A percentile compares a stretch with the other conserved stretches of the same genome.
Conservation (phyloP, 1,140 invertebrate species). For the Himalopsyche phryganea region DNA sequence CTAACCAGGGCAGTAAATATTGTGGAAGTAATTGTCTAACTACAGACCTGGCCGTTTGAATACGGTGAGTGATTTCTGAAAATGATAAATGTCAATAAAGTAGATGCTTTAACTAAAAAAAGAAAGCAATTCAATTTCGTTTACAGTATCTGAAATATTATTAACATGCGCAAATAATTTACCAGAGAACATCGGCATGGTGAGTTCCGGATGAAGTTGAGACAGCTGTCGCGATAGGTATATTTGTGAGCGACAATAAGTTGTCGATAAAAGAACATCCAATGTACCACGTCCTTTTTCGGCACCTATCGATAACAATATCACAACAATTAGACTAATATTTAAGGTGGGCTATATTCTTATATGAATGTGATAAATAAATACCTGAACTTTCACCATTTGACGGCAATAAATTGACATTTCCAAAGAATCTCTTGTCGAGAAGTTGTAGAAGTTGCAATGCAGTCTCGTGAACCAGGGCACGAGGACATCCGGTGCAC, state of each 20-base stretch:
- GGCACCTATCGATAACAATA: constrained; percentile 45
- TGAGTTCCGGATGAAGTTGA: constrained; percentile 91
- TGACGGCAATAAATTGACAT: constrained; percentile 65
- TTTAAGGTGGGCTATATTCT: too few species aligned
- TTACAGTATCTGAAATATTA: too few species aligned
- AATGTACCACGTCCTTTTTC: constrained; percentile 70
- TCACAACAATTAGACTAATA: too few species aligned
- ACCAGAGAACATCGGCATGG: constrained; percentile 99
- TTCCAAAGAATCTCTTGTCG: constrained; percentile 92
- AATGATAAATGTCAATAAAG: constrained; percentile 15
- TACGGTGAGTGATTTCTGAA: constrained; percentile 91
- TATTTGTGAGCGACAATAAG: constrained; percentile 88
- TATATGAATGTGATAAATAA: too few species aligned
- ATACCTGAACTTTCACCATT: constrained; percentile 65
- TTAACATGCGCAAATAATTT: too few species aligned
- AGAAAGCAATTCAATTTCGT: too few species aligned
- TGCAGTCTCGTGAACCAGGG: constrained; percentile 88
- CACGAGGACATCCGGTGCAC: constrained; percentile 90
- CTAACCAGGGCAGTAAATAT: constrained; percentile 94
- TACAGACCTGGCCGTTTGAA: constrained; percentile 91
- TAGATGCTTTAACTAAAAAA: too few species aligned
- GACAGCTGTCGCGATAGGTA: constrained; percentile 89
- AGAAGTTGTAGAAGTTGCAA: constrained; percentile 90
- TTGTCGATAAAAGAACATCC: constrained; percentile 78
- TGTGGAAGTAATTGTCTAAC: constrained; percentile 85